These are phyloP conservation scores for Acropternis orthonyx DNA, from an alignment of 2,797 vertebrate species.

Conservation along the genomic window DNA sequence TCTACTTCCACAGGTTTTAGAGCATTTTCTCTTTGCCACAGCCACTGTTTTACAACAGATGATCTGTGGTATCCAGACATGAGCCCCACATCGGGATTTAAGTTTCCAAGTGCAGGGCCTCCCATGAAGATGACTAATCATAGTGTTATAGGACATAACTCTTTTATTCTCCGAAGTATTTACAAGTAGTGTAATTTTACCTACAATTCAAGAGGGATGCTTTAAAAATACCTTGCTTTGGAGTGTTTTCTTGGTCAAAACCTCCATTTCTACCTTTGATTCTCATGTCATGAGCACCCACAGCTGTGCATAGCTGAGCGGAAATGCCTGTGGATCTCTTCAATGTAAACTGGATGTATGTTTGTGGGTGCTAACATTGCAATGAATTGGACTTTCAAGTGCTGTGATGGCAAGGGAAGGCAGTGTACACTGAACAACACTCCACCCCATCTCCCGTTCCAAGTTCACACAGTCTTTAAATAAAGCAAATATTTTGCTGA, in stretches of 20 bases:
- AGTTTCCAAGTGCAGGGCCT: background rate
- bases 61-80: background rate
- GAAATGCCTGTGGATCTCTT: background rate
- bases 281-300: background rate
- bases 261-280: background rate
- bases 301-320: background rate
- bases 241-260: background rate
- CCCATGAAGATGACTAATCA: background rate
- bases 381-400: background rate
- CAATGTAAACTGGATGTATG: background rate
- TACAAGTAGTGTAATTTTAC: background rate
- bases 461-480: background rate
- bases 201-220: background rate
- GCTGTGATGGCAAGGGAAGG: background rate
- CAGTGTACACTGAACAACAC: background rate
- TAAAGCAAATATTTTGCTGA: background rate
- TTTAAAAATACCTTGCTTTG: background rate
- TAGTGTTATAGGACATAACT: background rate
- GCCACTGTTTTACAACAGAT: background rate
- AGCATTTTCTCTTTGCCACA: background rate
- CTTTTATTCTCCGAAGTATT: background rate
- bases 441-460: background rate
- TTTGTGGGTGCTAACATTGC: background rate
- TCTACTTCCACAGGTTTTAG: background rate
- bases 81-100: background rate